These are phyloP conservation scores for Actinemys pallida DNA, from an alignment of 2,113 vertebrate species.

Conservation along the genomic window DNA sequence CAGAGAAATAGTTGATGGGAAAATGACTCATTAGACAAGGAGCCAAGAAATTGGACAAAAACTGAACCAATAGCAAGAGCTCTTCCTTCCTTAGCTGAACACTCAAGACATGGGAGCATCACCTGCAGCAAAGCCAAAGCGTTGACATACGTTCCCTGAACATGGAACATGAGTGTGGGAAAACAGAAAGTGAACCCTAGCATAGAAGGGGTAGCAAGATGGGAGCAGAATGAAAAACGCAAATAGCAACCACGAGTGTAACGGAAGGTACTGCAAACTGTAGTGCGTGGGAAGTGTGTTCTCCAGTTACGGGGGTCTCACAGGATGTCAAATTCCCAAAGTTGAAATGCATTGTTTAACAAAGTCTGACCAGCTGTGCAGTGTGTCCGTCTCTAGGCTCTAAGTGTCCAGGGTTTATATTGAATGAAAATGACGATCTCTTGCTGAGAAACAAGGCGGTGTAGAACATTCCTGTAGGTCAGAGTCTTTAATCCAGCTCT, in stretches of 20 bases:
- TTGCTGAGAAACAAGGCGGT: not conserved
- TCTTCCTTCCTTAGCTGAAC: no score
- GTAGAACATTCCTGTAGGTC: not conserved
- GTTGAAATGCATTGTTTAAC: not conserved
- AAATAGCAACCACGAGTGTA: not conserved
- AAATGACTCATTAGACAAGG: not conserved
- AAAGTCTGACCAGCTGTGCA: not conserved
- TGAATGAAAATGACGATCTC: not conserved
- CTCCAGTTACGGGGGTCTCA: not conserved
- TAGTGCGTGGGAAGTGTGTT: not conserved
- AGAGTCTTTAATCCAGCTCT: not conserved
- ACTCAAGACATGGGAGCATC: no score
- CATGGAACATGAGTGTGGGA: not conserved
- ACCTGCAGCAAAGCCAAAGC: not conserved
- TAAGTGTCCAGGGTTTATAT: not conserved
- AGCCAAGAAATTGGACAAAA: not conserved
- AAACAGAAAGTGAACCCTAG: not conserved
- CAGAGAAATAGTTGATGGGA: not conserved
- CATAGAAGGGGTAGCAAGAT: not conserved
- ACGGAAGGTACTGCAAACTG: not conserved
- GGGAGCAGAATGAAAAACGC: not conserved
- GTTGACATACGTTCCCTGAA: not conserved
- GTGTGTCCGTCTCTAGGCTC: not conserved
- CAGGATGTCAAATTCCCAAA: not conserved
- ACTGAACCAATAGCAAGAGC: not conserved